Percentiles rank a stretch among this genome's conserved stretches.
Conservation (phyloP, 2,797 vertebrate genomes). For the Peromyscus aztecus region DNA sequence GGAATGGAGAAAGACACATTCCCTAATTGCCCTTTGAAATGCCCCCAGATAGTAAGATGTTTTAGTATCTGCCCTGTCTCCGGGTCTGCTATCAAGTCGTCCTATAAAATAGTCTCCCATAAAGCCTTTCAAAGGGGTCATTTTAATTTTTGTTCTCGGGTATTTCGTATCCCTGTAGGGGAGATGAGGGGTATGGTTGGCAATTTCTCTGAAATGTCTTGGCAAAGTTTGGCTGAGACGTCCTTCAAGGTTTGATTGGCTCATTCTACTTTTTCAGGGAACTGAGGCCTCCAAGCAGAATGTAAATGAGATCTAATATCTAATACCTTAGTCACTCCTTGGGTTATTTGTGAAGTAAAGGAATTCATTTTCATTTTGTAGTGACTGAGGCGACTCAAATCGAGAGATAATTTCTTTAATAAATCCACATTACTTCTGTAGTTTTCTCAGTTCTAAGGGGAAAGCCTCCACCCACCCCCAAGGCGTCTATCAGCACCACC, state of each 20-base stretch:
- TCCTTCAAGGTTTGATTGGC: background rate
- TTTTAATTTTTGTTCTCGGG: background rate
- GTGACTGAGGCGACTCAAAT: background rate
- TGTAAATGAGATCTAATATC: background rate
- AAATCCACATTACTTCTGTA: background rate
- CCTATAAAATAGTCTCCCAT: background rate
- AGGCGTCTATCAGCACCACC: background rate
- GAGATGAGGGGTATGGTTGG: accelerated
- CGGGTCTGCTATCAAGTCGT: background rate
- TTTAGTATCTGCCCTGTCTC: background rate
- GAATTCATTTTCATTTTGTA: background rate
- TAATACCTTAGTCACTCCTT: background rate
- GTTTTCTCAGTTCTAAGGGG: background rate
- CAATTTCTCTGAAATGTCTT: background rate
- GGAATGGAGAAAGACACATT: background rate
- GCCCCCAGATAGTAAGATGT: background rate
- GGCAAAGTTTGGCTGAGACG: background rate
- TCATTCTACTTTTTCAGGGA: background rate
- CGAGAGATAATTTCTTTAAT: background rate
- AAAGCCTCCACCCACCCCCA: background rate
- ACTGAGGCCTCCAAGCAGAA: background rate
- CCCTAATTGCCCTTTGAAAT: background rate
- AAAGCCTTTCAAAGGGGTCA: background rate
- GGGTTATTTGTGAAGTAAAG: background rate
- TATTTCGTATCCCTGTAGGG: background rate